phyloP scores from a whole-genome alignment of 2,888 invertebrate genomes.

The Spodoptera picta region DNA sequence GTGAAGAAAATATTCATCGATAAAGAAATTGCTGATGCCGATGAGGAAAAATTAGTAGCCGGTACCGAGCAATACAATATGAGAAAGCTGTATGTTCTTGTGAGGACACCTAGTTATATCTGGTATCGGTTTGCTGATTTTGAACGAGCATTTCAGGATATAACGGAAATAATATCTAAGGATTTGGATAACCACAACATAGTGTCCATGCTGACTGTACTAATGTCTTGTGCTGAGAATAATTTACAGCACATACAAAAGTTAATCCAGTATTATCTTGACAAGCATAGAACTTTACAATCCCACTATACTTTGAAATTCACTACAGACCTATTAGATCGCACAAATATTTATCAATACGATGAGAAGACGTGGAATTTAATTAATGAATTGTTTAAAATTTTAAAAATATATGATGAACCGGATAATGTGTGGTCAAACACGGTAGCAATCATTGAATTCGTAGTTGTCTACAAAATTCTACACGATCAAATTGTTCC shows the following conservation, averaged over 20 bases:
- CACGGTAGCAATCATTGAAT: constrained; percentile 41
- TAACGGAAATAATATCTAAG: constrained; percentile 46
- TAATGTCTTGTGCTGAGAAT: constrained; percentile 62
- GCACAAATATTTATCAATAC: constrained; percentile 60
- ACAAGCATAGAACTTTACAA: constrained; percentile 68
- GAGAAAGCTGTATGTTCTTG: constrained; percentile 50
- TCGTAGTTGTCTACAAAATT: constrained; percentile 66
- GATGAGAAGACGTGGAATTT: constrained; percentile 70
- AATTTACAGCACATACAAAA: constrained; percentile 62
- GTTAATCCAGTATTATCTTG: constrained; percentile 66
- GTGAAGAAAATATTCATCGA: constrained; percentile 70
- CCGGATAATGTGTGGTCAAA: constrained; percentile 14
- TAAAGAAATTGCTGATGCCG: constrained; percentile 51
- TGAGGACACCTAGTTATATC: constrained; percentile 50
- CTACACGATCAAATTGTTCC: constrained; percentile 63
- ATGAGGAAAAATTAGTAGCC: constrained; percentile 41
- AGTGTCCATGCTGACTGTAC: constrained; percentile 62
- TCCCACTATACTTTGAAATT: constrained; percentile 61
- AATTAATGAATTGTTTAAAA: constrained; percentile 68
- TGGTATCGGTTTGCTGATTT: constrained; percentile 77
- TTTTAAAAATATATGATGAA: constrained; percentile 68
- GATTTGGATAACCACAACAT: constrained; percentile 54
- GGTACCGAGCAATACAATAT: constrained; percentile 53
- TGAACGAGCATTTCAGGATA: constrained; percentile 67
- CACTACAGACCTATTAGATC: constrained; percentile 59